Evolutionary conservation across 2,888 invertebrate genomes (phyloP).

Genomic region (Panzeria rudis): DNA sequence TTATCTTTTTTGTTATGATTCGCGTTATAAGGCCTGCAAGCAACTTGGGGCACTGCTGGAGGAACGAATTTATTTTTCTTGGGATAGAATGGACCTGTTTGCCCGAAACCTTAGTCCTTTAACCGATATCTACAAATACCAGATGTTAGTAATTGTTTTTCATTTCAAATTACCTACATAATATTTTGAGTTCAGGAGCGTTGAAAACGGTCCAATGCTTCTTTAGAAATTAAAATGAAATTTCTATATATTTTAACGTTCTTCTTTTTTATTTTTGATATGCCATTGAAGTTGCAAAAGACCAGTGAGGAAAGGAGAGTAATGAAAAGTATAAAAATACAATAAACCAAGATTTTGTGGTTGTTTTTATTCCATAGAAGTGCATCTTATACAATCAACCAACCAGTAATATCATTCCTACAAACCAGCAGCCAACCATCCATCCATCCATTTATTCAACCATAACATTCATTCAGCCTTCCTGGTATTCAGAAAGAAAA

Average conservation of each 20-base stretch:
- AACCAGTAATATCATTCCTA: constrained; percentile 63
- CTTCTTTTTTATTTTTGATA: constrained; percentile 22
- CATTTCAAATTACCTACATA: not conserved
- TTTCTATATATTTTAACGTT: not conserved
- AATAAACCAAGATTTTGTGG: constrained; percentile 66
- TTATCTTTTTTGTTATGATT: too few species aligned
- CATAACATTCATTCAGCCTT: constrained; percentile 60
- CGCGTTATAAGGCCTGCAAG: too few species aligned
- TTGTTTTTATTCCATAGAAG: constrained; percentile 68
- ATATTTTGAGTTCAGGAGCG: not conserved
- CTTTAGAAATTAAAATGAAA: constrained; percentile 55
- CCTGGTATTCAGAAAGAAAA: constrained; percentile 53
- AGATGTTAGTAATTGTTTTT: not conserved
- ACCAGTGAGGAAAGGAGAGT: constrained; percentile 36
- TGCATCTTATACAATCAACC: constrained; percentile 70
- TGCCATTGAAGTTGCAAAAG: constrained; percentile 67
- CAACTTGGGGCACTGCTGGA: too few species aligned
- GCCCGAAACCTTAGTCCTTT: too few species aligned
- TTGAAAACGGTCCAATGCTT: constrained; percentile 16
- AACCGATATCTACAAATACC: too few species aligned
- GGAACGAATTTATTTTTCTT: too few species aligned
- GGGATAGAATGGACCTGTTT: too few species aligned
- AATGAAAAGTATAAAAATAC: constrained; percentile 38
- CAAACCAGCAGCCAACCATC: constrained; percentile 51
- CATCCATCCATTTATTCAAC: constrained; percentile 66